phyloP scores from a whole-genome alignment of 1,140 invertebrate genomes.

The Popillia japonica region DNA sequence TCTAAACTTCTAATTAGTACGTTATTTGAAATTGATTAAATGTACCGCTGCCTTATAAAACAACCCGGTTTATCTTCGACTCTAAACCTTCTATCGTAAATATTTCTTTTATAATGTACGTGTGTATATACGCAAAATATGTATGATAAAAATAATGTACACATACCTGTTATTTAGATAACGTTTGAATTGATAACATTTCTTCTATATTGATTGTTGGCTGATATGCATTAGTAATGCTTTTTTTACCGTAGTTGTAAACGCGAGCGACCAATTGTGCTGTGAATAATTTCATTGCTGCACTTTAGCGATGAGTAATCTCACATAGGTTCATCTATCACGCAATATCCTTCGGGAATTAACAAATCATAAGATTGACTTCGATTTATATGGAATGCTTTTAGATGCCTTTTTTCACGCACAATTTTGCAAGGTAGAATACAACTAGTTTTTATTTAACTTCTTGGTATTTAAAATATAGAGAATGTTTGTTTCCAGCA shows the following conservation, averaged over 20 bases:
- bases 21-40: too few species aligned
- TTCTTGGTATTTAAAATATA: too few species aligned
- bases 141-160: background rate
- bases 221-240: background rate
- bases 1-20: too few species aligned
- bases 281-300: background rate
- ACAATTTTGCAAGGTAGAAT: background rate
- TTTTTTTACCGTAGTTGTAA: background rate
- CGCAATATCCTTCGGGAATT: background rate
- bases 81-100: background rate
- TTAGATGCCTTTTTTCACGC: background rate
- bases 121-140: constrained; percentile 10
- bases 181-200: background rate
- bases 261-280: too few species aligned
- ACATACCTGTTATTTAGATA: constrained; percentile 26
- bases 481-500: too few species aligned
- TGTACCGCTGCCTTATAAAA: background rate
- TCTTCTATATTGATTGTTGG: constrained; percentile 3
- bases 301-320: background rate
- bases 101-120: background rate
- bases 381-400: background rate
- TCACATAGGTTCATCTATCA: background rate
- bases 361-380: background rate
- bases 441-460: too few species aligned
- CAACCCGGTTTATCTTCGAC: background rate